Conservation (phyloP, 2,888 invertebrate species). For the Tridacna gigas region DNA sequence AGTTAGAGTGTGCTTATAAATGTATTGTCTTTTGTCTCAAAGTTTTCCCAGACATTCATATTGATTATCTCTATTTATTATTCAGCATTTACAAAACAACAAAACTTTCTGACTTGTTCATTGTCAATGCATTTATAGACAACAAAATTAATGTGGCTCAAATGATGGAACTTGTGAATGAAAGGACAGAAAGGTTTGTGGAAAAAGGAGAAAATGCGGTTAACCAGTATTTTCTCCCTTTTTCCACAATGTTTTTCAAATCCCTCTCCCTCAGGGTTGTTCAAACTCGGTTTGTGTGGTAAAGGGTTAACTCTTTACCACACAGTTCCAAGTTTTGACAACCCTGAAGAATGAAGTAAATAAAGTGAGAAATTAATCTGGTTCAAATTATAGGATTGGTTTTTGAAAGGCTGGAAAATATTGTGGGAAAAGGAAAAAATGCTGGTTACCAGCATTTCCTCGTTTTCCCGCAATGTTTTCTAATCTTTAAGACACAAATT, state of each 20-base stretch:
- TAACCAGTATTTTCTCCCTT: slow-evolving; percentile 9
- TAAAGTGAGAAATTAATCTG: too few relatives aligned
- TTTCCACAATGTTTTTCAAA: slow-evolving; percentile 5
- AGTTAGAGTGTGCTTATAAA: too few relatives aligned
- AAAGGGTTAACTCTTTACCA: slow-evolving; percentile 11
- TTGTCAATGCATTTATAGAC: too few relatives aligned
- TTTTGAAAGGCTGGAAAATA: not conserved
- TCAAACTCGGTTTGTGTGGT: not conserved
- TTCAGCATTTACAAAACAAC: too few relatives aligned
- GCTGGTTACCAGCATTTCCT: not conserved
- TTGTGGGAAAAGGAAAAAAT: not conserved
- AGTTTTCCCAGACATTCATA: too few relatives aligned
- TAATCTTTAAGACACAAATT: not conserved
- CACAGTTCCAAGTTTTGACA: not conserved
- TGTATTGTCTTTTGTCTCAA: too few relatives aligned
- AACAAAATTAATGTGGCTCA: too few relatives aligned
- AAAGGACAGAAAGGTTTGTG: not conserved
- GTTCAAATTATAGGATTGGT: too few relatives aligned
- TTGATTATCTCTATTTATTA: too few relatives aligned
- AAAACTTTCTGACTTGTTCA: too few relatives aligned
- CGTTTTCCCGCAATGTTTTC: slow-evolving; percentile 9
- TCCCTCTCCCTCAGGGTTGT: not conserved
- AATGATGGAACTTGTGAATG: too few relatives aligned
- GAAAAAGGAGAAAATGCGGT: slow-evolving; percentile 1
- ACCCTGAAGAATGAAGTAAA: not conserved